These are phyloP conservation scores for Podiceps cristatus DNA, from an alignment of 2,113 vertebrate species.

Conservation along the genomic window DNA sequence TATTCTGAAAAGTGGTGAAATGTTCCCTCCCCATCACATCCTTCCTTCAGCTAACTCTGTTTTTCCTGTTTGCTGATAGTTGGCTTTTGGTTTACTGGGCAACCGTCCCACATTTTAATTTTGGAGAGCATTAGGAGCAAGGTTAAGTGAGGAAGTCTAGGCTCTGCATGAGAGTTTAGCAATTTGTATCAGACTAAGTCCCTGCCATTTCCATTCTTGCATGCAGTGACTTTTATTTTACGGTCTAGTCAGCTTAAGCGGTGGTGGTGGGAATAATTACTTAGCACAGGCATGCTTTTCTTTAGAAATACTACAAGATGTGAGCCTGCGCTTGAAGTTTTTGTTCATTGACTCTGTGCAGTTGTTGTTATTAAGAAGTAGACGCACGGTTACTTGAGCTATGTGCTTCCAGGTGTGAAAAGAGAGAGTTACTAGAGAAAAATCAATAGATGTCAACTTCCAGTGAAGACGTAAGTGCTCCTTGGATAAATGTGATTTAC, in stretches of 20 bases:
- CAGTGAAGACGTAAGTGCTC: background rate
- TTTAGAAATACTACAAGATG: background rate
- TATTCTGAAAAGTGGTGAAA: background rate
- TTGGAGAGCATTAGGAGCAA: background rate
- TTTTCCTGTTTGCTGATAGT: background rate
- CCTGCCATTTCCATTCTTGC: background rate
- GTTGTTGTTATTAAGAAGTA: accelerated
- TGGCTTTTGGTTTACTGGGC: conserved; percentile 27
- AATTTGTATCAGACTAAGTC: background rate
- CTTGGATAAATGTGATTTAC: background rate
- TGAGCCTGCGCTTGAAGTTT: background rate
- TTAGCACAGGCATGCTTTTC: background rate
- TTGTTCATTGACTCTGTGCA: background rate
- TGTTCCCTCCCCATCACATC: background rate
- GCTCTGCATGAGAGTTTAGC: background rate
- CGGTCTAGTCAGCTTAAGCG: background rate
- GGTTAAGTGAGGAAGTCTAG: background rate
- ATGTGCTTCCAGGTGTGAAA: background rate
- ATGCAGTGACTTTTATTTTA: background rate
- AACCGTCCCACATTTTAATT: background rate
- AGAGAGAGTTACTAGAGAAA: background rate
- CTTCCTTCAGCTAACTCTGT: background rate
- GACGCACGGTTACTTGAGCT: accelerated
- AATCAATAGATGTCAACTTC: background rate
- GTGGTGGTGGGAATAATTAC: background rate